These are phyloP conservation scores for Formica selysi DNA, from an alignment of 1,140 invertebrate species.

Conservation along the genomic window DNA sequence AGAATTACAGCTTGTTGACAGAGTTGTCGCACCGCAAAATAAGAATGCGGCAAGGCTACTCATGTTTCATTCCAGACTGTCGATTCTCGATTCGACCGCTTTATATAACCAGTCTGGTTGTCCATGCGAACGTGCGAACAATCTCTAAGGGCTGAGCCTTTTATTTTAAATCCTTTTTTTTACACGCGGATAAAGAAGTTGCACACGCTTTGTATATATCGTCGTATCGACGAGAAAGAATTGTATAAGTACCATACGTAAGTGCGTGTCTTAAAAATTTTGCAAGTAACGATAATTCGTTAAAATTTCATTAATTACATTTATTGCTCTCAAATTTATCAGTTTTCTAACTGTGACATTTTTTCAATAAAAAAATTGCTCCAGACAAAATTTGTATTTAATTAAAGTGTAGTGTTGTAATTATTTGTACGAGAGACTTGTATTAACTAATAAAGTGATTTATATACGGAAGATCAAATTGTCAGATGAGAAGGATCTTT, in stretches of 20 bases:
- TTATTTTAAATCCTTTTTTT: neutral
- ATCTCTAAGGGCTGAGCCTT: neutral
- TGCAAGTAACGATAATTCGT: neutral
- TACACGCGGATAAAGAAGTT: neutral
- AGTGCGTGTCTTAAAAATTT: neutral
- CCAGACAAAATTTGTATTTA: neutral
- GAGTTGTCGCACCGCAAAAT: slow-evolving; percentile 39
- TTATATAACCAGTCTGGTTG: slow-evolving; percentile 65
- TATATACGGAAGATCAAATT: slow-evolving; percentile 24
- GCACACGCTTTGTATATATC: neutral
- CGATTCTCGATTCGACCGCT: slow-evolving; percentile 55
- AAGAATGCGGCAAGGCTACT: slow-evolving; percentile 50
- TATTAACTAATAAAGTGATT: slow-evolving; percentile 24
- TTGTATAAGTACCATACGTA: neutral
- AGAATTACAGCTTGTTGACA: no score
- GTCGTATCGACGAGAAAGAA: neutral
- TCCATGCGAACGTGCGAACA: neutral
- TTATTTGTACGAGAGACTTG: neutral
- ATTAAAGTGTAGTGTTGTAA: neutral
- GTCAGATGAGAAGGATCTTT: neutral
- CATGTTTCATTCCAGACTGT: slow-evolving; percentile 64
- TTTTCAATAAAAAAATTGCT: neutral
- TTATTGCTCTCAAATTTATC: neutral
- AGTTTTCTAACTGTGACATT: neutral
- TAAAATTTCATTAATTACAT: neutral